Evolutionary conservation across 2,113 vertebrate species (phyloP).

Genomic region (Anguilla japonica): DNA sequence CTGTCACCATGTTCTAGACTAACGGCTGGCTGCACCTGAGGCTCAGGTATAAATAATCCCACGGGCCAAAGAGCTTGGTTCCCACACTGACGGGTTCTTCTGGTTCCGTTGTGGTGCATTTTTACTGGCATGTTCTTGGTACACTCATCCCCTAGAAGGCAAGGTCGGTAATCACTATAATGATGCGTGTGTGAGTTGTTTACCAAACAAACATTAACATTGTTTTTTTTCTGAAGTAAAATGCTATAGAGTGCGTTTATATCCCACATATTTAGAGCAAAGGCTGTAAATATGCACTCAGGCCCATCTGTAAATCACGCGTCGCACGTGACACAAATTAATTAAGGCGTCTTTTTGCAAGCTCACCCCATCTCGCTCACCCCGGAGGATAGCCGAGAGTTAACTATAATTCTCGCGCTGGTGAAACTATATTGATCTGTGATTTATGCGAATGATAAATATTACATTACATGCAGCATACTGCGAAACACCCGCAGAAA

Average conservation of each 20-base stretch:
- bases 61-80: too few relatives aligned
- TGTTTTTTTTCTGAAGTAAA: background rate
- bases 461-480: conserved; percentile 36
- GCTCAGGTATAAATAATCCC: too few relatives aligned
- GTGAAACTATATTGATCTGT: conserved; percentile 35
- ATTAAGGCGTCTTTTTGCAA: background rate
- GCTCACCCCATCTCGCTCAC: background rate
- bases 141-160: too few relatives aligned
- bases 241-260: background rate
- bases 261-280: background rate
- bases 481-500: conserved; percentile 44
- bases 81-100: too few relatives aligned
- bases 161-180: too few relatives aligned
- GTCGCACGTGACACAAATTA: background rate
- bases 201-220: too few relatives aligned
- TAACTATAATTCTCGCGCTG: conserved; percentile 16
- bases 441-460: conserved; percentile 30
- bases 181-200: too few relatives aligned
- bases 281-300: background rate
- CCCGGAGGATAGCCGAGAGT: background rate
- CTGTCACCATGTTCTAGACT: too few relatives aligned
- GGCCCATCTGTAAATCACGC: background rate
- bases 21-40: too few relatives aligned
- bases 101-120: too few relatives aligned
- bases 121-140: too few relatives aligned